phyloP scores from a whole-genome alignment of 2,113 vertebrate species.

The Microcebus griseorufus region DNA sequence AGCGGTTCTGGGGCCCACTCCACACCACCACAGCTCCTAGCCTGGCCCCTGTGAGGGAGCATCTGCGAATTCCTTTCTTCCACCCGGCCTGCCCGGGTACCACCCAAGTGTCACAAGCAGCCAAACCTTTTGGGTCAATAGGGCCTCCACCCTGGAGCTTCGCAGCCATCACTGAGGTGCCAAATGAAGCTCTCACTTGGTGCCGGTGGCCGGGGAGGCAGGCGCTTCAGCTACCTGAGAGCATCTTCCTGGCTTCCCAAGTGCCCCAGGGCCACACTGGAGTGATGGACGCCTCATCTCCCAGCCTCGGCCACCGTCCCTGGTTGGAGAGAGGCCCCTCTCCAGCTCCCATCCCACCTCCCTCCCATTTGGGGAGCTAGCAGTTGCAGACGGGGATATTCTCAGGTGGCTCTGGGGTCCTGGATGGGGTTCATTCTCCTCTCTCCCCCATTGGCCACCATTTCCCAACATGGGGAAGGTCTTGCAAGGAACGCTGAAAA shows the following conservation, averaged over 20 bases:
- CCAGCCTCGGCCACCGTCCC: neutral
- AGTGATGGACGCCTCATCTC: neutral
- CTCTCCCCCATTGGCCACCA: too few relatives aligned
- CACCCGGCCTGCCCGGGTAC: neutral
- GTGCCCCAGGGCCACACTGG: neutral
- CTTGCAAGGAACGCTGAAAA: constrained; percentile 51
- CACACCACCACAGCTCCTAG: neutral
- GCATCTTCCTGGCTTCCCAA: neutral
- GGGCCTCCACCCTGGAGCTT: neutral
- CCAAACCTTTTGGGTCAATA: neutral
- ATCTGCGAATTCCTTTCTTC: neutral
- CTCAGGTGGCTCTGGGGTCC: neutral
- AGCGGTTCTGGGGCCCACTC: neutral
- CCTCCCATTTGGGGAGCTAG: neutral
- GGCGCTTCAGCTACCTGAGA: neutral
- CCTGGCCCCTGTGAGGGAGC: neutral
- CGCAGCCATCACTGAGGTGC: neutral
- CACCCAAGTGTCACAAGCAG: neutral
- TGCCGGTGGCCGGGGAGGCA: neutral
- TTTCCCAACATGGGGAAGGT: constrained; percentile 38
- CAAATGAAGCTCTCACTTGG: neutral
- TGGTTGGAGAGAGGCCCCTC: neutral
- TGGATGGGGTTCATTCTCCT: neutral
- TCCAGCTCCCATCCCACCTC: neutral
- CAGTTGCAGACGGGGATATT: neutral